Conservation (phyloP, 2,888 invertebrate species). For the Ectropis crepuscularia region DNA sequence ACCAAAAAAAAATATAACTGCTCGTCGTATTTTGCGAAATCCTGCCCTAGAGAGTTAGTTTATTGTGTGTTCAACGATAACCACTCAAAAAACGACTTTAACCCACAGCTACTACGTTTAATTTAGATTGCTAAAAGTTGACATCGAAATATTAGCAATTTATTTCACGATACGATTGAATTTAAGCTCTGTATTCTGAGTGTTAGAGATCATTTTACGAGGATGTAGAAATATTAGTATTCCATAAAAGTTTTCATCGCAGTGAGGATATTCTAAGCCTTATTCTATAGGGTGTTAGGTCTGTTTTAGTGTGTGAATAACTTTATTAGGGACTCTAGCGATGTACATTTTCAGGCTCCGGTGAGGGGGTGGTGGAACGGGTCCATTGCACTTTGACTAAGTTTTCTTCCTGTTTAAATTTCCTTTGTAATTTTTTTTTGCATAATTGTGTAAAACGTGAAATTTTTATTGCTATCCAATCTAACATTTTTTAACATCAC, state of each 20-base stretch:
- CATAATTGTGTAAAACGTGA: too few species aligned
- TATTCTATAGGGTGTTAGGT: slow-evolving; percentile 40
- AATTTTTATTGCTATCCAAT: too few species aligned
- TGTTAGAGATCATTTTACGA: slow-evolving; percentile 24
- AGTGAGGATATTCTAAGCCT: slow-evolving; percentile 38
- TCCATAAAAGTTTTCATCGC: slow-evolving; percentile 49
- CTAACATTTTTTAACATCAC: too few species aligned
- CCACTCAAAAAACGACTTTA: slow-evolving; percentile 8
- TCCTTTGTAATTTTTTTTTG: background rate
- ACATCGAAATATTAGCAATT: slow-evolving; percentile 34
- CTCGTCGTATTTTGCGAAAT: slow-evolving; percentile 26
- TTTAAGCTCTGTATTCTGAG: slow-evolving; percentile 31
- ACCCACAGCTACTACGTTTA: background rate
- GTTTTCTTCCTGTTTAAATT: slow-evolving; percentile 36
- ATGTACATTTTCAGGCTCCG: slow-evolving; percentile 65
- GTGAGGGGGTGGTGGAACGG: slow-evolving; percentile 57
- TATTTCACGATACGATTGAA: slow-evolving; percentile 20
- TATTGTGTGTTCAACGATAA: slow-evolving; percentile 9
- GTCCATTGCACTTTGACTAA: slow-evolving; percentile 59
- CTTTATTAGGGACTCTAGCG: slow-evolving; percentile 59
- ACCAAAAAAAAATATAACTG: slow-evolving; percentile 28
- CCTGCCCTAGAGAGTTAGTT: slow-evolving; percentile 15
- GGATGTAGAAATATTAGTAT: slow-evolving; percentile 41
- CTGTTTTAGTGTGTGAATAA: slow-evolving; percentile 48
- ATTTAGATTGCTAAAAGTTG: background rate